Evolutionary conservation across 1,140 invertebrate genomes (phyloP).

Genomic region (Drosophila sucinea): DNA sequence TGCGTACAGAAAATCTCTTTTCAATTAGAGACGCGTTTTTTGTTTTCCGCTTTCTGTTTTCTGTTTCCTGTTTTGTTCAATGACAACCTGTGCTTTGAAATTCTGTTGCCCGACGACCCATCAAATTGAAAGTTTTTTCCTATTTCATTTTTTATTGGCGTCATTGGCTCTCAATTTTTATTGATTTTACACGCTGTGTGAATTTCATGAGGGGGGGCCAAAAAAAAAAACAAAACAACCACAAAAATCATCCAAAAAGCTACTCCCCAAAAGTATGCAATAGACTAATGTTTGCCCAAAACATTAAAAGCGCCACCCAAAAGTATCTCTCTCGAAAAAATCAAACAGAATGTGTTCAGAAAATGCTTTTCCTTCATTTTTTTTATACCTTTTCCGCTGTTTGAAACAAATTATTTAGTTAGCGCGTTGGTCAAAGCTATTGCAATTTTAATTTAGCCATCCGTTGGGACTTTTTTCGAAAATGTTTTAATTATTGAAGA

Average conservation of each 20-base stretch:
- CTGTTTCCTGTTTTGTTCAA: not conserved
- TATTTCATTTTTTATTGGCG: conserved; percentile 10
- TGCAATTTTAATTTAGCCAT: conserved; percentile 13
- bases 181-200: conserved; percentile 13
- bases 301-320: conserved; percentile 31
- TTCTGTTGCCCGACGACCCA: not conserved
- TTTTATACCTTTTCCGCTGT: not conserved
- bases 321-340: conserved; percentile 45
- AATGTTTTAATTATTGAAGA: conserved; percentile 9
- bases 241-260: not conserved
- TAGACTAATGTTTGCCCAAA: conserved; percentile 31
- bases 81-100: conserved; percentile 7
- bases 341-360: conserved; percentile 46
- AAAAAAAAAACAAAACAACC: not conserved
- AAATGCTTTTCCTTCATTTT: not conserved
- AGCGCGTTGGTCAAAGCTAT: not conserved
- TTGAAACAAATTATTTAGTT: conserved; percentile 10
- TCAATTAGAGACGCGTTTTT: conserved; percentile 15
- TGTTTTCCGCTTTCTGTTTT: not conserved
- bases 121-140: conserved; percentile 12
- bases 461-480: not conserved
- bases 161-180: conserved; percentile 14
- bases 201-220: not conserved
- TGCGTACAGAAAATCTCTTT: conserved; percentile 9
- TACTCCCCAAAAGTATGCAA: conserved; percentile 43